A percentile compares a stretch with the other conserved stretches of the same genome.
Conservation (phyloP, 2,888 invertebrate species). For the Chalcosyrphus nemorum region DNA sequence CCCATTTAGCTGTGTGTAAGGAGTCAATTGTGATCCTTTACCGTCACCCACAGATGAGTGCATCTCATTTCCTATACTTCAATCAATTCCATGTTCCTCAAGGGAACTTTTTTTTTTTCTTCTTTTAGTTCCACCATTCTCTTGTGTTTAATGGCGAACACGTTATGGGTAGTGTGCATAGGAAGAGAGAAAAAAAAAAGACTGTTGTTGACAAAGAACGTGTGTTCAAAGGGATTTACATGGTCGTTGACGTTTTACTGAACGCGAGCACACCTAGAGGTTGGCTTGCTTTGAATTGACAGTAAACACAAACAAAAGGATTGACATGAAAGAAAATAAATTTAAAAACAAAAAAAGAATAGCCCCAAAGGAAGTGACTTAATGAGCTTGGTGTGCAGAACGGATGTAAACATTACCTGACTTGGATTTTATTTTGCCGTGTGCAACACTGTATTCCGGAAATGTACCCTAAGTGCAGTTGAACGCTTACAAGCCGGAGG, state of each 20-base stretch:
- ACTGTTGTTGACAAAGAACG: conserved; percentile 40
- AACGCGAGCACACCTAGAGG: not conserved
- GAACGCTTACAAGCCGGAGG: not conserved
- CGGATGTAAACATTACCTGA: conserved; percentile 21
- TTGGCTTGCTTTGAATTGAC: conserved; percentile 1
- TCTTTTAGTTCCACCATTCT: not conserved
- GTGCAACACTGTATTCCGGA: conserved; percentile 1
- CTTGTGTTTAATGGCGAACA: conserved; percentile 19
- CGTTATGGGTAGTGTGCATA: conserved; percentile 19
- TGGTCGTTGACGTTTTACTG: conserved; percentile 17
- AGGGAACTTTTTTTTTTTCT: not conserved
- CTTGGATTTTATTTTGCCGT: not conserved
- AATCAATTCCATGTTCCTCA: conserved; percentile 27
- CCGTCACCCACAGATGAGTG: conserved; percentile 9
- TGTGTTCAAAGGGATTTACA: conserved; percentile 33
- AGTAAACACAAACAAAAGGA: conserved; percentile 14
- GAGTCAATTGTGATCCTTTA: conserved; percentile 19
- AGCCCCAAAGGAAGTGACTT: not conserved
- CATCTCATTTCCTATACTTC: not conserved
- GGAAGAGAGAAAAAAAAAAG: conserved; percentile 29
- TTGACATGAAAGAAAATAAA: not conserved
- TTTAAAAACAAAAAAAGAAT: not conserved
- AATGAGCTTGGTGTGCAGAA: conserved; percentile 11
- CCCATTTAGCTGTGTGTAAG: not conserved
- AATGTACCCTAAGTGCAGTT: conserved; percentile 14